A percentile compares a stretch with the other conserved stretches of the same genome.
These are phyloP conservation scores for Empidonax alnorum DNA, from an alignment of 2,113 vertebrate genomes.

Conservation along the genomic window DNA sequence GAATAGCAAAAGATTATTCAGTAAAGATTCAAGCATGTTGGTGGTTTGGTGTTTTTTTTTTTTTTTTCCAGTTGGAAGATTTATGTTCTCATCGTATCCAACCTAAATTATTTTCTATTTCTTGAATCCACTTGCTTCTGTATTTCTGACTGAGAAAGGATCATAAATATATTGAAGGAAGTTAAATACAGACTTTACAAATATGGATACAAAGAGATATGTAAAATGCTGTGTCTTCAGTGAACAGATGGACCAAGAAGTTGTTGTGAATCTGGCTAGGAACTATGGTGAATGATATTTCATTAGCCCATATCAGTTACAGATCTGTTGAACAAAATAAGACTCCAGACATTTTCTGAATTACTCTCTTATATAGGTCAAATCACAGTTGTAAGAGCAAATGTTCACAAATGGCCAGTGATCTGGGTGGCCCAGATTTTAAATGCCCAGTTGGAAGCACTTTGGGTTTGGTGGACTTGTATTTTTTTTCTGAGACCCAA, in stretches of 20 bases:
- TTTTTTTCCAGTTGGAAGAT: neutral
- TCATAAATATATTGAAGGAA: slow-evolving; percentile 35
- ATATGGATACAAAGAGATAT: slow-evolving; percentile 62
- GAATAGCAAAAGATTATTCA: neutral
- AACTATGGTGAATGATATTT: slow-evolving; percentile 66
- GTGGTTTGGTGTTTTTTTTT: neutral
- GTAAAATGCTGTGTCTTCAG: slow-evolving; percentile 64
- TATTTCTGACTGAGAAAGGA: slow-evolving; percentile 10
- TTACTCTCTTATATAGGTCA: slow-evolving; percentile 63
- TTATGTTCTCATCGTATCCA: neutral
- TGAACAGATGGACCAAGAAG: slow-evolving; percentile 69
- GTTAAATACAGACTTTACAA: slow-evolving; percentile 59
- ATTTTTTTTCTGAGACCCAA: neutral
- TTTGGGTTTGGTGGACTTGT: slow-evolving; percentile 1
- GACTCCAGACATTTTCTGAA: slow-evolving; percentile 65
- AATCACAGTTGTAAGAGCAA: slow-evolving; percentile 66
- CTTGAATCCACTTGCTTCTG: neutral
- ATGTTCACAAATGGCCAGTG: slow-evolving; percentile 50
- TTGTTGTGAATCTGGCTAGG: slow-evolving; percentile 69
- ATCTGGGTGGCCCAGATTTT: slow-evolving; percentile 55
- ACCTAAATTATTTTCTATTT: neutral
- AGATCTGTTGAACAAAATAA: slow-evolving; percentile 66
- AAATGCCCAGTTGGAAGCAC: slow-evolving; percentile 22
- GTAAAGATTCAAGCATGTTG: neutral
- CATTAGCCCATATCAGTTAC: slow-evolving; percentile 65